phyloP scores from a whole-genome alignment of 2,113 vertebrate genomes.

The Gymnarchus niloticus region DNA sequence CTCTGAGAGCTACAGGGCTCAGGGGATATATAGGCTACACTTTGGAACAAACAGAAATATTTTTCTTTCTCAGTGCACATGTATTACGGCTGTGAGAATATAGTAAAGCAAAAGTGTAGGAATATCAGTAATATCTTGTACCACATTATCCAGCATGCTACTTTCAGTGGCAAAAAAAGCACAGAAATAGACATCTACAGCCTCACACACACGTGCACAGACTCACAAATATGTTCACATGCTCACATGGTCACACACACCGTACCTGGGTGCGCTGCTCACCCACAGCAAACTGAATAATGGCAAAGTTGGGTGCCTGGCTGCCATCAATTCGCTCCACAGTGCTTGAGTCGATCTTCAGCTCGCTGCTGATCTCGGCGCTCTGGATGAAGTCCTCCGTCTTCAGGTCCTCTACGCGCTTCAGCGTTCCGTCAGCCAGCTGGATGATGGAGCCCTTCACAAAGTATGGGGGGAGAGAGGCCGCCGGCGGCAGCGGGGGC shows the following conservation, averaged over 20 bases:
- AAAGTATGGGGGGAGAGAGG: constrained; percentile 89
- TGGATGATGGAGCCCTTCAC: constrained; percentile 97
- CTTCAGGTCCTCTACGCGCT: constrained; percentile 94
- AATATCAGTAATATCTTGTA: background rate
- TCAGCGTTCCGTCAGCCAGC: constrained; percentile 91
- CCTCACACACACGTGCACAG: background rate
- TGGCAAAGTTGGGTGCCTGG: constrained; percentile 77
- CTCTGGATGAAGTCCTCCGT: constrained; percentile 99
- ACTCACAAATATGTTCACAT: constrained; percentile 49
- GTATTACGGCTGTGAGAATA: too few relatives aligned
- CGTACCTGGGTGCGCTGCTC: constrained; percentile 90
- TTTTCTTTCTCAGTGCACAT: too few relatives aligned
- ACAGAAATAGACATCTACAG: background rate
- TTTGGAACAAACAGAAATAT: too few relatives aligned
- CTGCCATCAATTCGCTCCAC: constrained; percentile 91
- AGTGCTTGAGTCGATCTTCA: constrained; percentile 97
- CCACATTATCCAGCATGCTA: background rate
- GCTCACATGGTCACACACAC: constrained; percentile 37
- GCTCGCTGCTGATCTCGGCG: constrained; percentile 89
- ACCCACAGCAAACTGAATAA: constrained; percentile 91
- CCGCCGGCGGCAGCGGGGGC: constrained; percentile 52
- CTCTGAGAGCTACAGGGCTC: too few relatives aligned
- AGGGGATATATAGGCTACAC: too few relatives aligned
- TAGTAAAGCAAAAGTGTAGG: too few relatives aligned
- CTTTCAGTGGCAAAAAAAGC: too few relatives aligned